These are phyloP conservation scores for Antedon mediterranea DNA, from an alignment of 53 echinoderm and acorn worm species.

Conservation along the genomic window DNA sequence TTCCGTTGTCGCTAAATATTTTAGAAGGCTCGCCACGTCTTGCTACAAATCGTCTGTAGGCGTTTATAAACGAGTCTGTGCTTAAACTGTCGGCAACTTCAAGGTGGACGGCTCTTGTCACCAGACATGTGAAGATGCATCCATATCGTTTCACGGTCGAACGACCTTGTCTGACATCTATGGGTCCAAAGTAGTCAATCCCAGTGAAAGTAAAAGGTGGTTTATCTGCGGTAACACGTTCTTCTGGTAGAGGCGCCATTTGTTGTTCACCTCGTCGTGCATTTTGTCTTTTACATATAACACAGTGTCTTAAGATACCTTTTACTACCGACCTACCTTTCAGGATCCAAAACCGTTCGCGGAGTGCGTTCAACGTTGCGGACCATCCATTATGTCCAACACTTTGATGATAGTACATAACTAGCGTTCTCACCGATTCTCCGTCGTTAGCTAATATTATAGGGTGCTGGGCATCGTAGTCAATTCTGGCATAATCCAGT, in stretches of 20 bases:
- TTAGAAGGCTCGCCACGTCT: neutral
- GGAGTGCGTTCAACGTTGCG: slow-evolving; percentile 14
- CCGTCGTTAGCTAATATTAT: slow-evolving; percentile 9
- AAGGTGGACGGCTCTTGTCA: neutral
- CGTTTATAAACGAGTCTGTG: neutral
- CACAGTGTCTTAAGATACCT: slow-evolving; percentile 9
- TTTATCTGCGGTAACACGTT: no score
- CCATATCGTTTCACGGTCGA: neutral
- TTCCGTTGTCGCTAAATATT: slow-evolving; percentile 31
- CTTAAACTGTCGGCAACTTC: neutral
- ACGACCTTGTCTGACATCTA: neutral
- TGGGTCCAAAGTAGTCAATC: neutral
- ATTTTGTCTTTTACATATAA: neutral
- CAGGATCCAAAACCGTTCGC: slow-evolving; percentile 23
- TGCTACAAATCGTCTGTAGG: neutral
- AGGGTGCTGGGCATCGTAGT: slow-evolving; percentile 19
- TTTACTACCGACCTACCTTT: neutral
- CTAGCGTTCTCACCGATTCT: neutral
- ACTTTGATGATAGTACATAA: neutral
- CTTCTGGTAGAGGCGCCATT: neutral
- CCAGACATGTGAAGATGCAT: slow-evolving; percentile 14
- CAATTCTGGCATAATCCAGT: slow-evolving; percentile 13
- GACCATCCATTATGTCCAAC: slow-evolving; percentile 16
- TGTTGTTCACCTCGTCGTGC: no score
- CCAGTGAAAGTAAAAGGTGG: neutral